These are phyloP conservation scores for Coenobita brevimanus DNA, from an alignment of 1,140 invertebrate genomes.

Conservation along the genomic window DNA sequence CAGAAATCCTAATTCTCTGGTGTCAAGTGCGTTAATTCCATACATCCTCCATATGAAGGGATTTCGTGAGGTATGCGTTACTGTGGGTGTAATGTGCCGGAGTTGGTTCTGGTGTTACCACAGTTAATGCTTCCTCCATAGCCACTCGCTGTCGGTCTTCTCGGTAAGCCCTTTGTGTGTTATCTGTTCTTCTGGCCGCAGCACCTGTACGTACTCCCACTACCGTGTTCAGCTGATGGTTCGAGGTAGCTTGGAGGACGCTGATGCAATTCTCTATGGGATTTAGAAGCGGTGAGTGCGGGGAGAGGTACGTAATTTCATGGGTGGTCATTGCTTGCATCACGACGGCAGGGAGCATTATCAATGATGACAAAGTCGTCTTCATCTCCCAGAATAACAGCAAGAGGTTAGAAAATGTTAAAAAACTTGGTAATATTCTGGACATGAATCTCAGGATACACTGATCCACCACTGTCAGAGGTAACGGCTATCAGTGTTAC, in stretches of 20 bases:
- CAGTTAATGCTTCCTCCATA: constrained; percentile 4
- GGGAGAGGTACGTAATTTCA: neutral
- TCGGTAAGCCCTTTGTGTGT: neutral
- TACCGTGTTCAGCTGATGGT: no score
- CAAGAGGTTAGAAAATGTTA: neutral
- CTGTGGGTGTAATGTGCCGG: neutral
- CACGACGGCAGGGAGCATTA: no score
- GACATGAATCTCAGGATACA: neutral
- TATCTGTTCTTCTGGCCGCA: neutral
- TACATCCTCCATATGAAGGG: neutral
- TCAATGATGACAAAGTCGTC: neutral
- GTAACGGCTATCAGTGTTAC: constrained; percentile 11
- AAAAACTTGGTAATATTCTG: neutral
- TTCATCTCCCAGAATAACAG: neutral
- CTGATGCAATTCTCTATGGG: neutral
- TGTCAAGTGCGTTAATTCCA: no score
- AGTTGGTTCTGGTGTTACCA: constrained; percentile 6
- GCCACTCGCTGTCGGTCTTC: neutral
- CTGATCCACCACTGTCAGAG: neutral
- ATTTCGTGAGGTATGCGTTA: constrained; percentile 7
- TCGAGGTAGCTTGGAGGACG: constrained; percentile 16
- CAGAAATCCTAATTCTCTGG: no score
- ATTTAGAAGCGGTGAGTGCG: neutral
- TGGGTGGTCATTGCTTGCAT: constrained; percentile 8
- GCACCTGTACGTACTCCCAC: neutral